These are phyloP conservation scores for Solenopsis fugax DNA, from an alignment of 1,140 invertebrate species.

Conservation along the genomic window DNA sequence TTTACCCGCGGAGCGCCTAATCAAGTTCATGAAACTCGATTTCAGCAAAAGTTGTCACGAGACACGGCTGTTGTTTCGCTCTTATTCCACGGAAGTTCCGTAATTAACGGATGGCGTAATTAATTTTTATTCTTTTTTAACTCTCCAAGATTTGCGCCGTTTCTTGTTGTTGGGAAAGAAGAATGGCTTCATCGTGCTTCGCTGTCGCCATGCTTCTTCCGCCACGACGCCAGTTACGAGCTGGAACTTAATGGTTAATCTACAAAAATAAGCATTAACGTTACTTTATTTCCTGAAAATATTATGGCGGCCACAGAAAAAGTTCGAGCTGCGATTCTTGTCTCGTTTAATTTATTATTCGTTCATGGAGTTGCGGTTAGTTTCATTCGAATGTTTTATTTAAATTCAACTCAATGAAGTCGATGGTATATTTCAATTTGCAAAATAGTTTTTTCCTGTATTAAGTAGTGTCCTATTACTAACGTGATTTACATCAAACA, in stretches of 20 bases:
- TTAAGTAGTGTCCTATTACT: not conserved
- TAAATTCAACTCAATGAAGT: slow-evolving; percentile 8
- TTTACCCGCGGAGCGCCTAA: not conserved
- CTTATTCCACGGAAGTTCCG: slow-evolving; percentile 30
- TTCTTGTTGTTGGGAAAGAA: slow-evolving; percentile 51
- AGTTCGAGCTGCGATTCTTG: slow-evolving; percentile 10
- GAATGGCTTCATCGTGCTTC: slow-evolving; percentile 51
- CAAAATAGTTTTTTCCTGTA: not conserved
- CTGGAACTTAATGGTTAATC: slow-evolving; percentile 55
- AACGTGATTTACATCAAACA: too few relatives aligned
- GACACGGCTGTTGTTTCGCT: slow-evolving; percentile 39
- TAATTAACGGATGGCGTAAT: slow-evolving; percentile 62
- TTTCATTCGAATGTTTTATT: slow-evolving; percentile 5
- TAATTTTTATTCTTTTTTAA: slow-evolving; percentile 61
- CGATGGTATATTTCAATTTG: not conserved
- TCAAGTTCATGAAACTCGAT: slow-evolving; percentile 59
- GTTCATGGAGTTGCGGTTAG: not conserved
- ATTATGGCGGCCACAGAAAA: slow-evolving; percentile 20
- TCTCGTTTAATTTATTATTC: slow-evolving; percentile 39
- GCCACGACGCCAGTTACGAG: slow-evolving; percentile 41
- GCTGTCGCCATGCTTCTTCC: slow-evolving; percentile 39
- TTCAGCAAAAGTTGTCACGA: slow-evolving; percentile 29
- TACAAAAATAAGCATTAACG: slow-evolving; percentile 56
- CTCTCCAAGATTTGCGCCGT: slow-evolving; percentile 43
- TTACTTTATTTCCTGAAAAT: slow-evolving; percentile 55